These are phyloP conservation scores for Bagarius yarrelli DNA, from an alignment of 2,113 vertebrate species.

Conservation along the genomic window DNA sequence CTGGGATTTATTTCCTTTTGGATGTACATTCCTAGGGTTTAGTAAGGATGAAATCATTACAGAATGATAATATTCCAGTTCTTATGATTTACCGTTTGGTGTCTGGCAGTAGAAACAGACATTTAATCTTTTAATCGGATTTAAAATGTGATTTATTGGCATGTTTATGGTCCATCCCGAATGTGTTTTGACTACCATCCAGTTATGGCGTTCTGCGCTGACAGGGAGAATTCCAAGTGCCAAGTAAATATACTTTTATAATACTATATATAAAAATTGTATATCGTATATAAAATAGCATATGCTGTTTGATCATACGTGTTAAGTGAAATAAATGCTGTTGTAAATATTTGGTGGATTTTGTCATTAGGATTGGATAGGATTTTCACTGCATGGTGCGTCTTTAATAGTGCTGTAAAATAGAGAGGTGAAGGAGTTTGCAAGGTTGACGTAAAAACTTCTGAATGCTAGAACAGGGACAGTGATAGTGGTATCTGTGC, in stretches of 20 bases:
- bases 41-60: neutral
- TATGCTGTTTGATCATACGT: neutral
- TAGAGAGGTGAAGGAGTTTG: neutral
- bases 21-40: neutral
- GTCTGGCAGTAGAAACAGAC: neutral
- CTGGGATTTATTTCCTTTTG: neutral
- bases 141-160: neutral
- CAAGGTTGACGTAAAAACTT: constrained; percentile 2
- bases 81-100: neutral
- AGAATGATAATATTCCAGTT: neutral
- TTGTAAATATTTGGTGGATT: neutral
- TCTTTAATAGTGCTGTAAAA: neutral
- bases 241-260: too few relatives aligned
- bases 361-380: neutral
- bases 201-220: neutral
- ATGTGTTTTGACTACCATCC: neutral
- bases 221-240: neutral
- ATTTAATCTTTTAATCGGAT: neutral
- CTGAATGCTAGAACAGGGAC: constrained; percentile 12
- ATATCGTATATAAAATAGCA: neutral
- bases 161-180: neutral
- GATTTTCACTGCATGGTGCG: neutral
- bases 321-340: neutral
- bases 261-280: too few relatives aligned
- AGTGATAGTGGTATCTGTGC: constrained; percentile 62